Evolutionary conservation across 2,888 invertebrate genomes (phyloP), one percentile per base, ranked within the genome.

Genomic region (Meliscaeva auricollis): DNA sequence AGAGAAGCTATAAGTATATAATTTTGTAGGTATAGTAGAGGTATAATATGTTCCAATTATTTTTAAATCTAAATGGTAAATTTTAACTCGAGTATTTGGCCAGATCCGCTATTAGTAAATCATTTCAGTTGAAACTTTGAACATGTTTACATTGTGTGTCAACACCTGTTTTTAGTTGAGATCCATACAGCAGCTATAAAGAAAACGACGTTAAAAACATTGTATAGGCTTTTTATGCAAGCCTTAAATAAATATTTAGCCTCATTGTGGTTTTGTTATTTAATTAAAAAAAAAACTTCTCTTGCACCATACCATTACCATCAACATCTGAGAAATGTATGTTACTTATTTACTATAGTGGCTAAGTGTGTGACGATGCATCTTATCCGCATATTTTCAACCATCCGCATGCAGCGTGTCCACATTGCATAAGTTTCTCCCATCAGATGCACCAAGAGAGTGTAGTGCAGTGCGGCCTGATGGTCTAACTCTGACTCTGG

Each of bases 341-440:
- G 30, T 64, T n/a, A 48, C 20, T 20, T 20, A 13, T 2, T 38
- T 38, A 52, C 48, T 62, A 46, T 48, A 17, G 15, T 20, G 20
- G 58, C 58, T 32, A 20, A 68, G 60, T 64, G 69, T 66, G 17
- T 26, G 54, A 58, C 70, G 41, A 62, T 68, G 72, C 76, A 76
- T 76, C 66, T 76, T 80, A 80, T 80, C 80, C 84, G 84, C 80
- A 69, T 80, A 44, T 68, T 75, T 41, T 56, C 50, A 62, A 48
- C 76, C 73, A 81, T 85, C 81, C 80, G 76, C 85, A 81, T 77
- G 73, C 68, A 85, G 62, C 85, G 81, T 85, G 62, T 76, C 85
- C 70, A 77, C 9, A 77, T 85, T 85, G 60, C 85, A 73, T 81
- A 85, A 85, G 54, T 56, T 13, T 62, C 56, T 13, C 56, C 50